Evolutionary conservation across 1,140 invertebrate species (phyloP).

Genomic region (Anadara kagoshimensis): DNA sequence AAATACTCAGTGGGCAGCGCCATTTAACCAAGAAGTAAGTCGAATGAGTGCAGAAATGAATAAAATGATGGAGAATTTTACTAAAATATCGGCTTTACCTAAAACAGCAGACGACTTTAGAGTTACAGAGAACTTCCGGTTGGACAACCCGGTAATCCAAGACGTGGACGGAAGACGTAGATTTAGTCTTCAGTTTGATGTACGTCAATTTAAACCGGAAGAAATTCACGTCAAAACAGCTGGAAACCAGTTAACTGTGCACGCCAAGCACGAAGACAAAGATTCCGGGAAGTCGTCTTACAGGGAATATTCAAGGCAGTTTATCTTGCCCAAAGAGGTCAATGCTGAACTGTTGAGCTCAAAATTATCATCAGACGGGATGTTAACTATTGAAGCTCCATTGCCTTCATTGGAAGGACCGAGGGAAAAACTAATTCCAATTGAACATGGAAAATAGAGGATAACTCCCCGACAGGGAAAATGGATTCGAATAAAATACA

Average conservation of each 20-base stretch:
- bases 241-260: conserved; percentile 85
- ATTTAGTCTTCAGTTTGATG: conserved; percentile 79
- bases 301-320: conserved; percentile 80
- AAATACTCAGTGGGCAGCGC: neutral
- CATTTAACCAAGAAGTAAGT: conserved; percentile 37
- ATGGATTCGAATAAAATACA: neutral
- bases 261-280: conserved; percentile 89
- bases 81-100: neutral
- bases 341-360: conserved; percentile 68
- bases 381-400: conserved; percentile 77
- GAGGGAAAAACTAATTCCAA: conserved; percentile 49
- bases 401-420: conserved; percentile 30
- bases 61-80: conserved; percentile 30
- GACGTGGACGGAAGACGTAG: conserved; percentile 46
- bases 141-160: conserved; percentile 60
- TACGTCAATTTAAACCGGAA: conserved; percentile 87
- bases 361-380: conserved; percentile 62
- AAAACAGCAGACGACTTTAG: conserved; percentile 43
- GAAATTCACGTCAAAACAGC: conserved; percentile 91
- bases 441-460: conserved; percentile 39
- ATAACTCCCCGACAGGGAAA: neutral
- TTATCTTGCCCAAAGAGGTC: conserved; percentile 71
- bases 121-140: conserved; percentile 55
- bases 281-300: conserved; percentile 82
- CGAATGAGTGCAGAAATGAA: conserved; percentile 35